phyloP scores from a whole-genome alignment of 1,140 invertebrate species.

The Magallana ariakensis region DNA sequence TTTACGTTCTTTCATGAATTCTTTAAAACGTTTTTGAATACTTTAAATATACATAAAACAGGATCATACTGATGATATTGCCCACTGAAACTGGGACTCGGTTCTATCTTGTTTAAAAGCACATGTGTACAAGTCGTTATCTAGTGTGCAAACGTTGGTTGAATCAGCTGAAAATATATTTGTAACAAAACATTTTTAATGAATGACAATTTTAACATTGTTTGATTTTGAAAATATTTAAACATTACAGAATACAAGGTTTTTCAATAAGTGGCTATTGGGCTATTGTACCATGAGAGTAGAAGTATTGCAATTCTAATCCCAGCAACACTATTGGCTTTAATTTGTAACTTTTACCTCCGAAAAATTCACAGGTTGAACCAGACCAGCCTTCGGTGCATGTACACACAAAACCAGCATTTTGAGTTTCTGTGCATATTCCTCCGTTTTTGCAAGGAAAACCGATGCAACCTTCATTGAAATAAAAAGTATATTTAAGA shows the following conservation, averaged over 20 bases:
- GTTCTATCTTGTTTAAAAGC: not conserved
- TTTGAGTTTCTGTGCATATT: not conserved
- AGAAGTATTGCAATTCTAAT: not conserved
- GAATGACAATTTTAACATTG: not conserved
- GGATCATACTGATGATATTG: no score
- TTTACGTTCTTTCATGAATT: no score
- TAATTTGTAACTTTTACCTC: not conserved
- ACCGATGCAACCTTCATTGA: not conserved
- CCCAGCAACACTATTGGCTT: not conserved
- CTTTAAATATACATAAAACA: no score
- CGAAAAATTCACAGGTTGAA: not conserved
- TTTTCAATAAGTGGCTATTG: not conserved
- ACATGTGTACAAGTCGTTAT: not conserved
- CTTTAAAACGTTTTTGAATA: no score
- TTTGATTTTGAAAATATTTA: not conserved
- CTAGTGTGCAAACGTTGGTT: not conserved
- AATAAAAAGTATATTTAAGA: not conserved
- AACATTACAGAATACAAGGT: not conserved
- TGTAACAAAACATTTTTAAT: not conserved
- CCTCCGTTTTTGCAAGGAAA: not conserved
- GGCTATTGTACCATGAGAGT: no score
- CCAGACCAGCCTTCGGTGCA: not conserved
- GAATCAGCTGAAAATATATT: not conserved
- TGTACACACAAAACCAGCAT: not conserved
- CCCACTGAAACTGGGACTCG: not conserved